Conservation (phyloP, 2,888 invertebrate genomes). For the Chelonus formosanus region DNA sequence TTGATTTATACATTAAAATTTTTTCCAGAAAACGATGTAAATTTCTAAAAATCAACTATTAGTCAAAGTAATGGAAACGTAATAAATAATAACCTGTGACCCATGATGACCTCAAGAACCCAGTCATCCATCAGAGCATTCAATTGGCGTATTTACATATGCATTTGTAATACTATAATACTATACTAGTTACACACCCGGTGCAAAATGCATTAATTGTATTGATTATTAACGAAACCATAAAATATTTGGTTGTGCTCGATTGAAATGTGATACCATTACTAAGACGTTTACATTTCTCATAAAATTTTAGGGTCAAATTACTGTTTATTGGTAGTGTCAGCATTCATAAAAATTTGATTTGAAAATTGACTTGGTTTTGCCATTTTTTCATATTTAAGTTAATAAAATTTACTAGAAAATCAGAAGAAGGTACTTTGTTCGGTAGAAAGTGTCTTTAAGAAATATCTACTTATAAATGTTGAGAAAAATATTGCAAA, state of each 20-base stretch:
- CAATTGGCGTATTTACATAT: conserved; percentile 23
- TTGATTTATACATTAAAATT: background rate
- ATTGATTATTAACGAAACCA: conserved; percentile 24
- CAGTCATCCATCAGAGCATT: conserved; percentile 22
- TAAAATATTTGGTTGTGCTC: conserved; percentile 7
- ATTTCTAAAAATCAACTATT: background rate
- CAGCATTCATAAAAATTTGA: too few species aligned
- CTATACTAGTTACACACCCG: conserved; percentile 10
- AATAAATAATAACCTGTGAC: conserved; percentile 27
- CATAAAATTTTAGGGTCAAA: background rate
- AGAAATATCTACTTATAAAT: too few species aligned
- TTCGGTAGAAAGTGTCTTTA: too few species aligned
- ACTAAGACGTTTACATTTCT: background rate
- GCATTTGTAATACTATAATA: conserved; percentile 25
- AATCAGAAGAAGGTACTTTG: too few species aligned
- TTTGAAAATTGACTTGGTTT: too few species aligned
- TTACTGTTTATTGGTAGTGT: too few species aligned
- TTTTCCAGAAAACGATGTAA: background rate
- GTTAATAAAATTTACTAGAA: too few species aligned
- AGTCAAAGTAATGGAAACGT: conserved; percentile 15
- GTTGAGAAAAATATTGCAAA: too few species aligned
- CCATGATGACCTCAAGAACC: conserved; percentile 13
- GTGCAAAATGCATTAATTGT: conserved; percentile 17
- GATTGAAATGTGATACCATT: conserved; percentile 1
- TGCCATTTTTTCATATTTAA: too few species aligned